These are phyloP conservation scores for Pseudois nayaur DNA, from an alignment of 2,113 vertebrate species.

Conservation along the genomic window DNA sequence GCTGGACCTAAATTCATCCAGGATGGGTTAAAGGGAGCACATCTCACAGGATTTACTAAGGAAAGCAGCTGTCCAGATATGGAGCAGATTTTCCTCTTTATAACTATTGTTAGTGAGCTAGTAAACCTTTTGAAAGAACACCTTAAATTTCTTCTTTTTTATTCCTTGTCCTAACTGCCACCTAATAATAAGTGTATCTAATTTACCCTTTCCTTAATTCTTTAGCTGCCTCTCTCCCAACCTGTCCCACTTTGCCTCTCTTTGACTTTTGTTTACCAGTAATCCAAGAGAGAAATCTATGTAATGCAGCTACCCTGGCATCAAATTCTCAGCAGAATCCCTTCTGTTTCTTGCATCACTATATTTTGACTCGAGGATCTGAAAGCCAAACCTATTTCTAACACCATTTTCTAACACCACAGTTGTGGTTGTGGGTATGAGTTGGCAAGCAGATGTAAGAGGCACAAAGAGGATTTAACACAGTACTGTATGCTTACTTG, in stretches of 20 bases:
- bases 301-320: neutral
- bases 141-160: neutral
- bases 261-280: neutral
- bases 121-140: neutral
- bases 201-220: neutral
- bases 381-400: neutral
- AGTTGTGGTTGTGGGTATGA: neutral
- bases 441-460: neutral
- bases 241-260: neutral
- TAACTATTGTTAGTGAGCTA: neutral
- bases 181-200: neutral
- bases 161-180: neutral
- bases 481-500: neutral
- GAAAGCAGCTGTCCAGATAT: neutral
- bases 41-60: neutral
- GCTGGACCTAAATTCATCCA: neutral
- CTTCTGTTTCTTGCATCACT: neutral
- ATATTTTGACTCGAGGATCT: neutral
- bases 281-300: neutral
- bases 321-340: neutral
- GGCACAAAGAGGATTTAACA: neutral
- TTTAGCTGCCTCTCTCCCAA: neutral
- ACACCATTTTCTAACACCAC: neutral
- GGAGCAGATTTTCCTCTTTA: neutral
- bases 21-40: neutral